phyloP scores from a whole-genome alignment of 2,888 invertebrate genomes.

The Drosophila suboccidentalis region DNA sequence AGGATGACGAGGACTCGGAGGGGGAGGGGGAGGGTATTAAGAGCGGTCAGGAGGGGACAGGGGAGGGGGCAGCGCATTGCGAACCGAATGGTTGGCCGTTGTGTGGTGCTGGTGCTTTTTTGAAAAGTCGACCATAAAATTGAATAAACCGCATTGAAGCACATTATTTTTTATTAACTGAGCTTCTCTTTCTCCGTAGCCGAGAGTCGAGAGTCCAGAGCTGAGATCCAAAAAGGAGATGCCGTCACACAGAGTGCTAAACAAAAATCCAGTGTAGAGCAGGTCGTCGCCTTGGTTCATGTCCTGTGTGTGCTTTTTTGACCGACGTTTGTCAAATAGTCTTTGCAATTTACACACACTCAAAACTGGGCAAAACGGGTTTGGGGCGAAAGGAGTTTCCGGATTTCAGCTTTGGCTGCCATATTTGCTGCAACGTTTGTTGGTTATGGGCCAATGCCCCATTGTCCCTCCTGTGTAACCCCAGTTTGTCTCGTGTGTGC shows the following conservation, averaged over 20 bases:
- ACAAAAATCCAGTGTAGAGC: constrained; percentile 66
- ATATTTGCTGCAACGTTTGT: constrained; percentile 76
- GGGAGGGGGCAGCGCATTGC: constrained; percentile 20
- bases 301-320: constrained; percentile 58
- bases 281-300: constrained; percentile 58
- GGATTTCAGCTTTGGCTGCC: constrained; percentile 49
- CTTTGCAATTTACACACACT: constrained; percentile 81
- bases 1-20: not conserved
- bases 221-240: constrained; percentile 25
- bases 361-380: constrained; percentile 39
- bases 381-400: constrained; percentile 44
- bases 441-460: constrained; percentile 73
- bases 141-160: constrained; percentile 81
- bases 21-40: not conserved
- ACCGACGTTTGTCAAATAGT: constrained; percentile 82
- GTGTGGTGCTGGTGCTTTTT: constrained; percentile 61
- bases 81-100: constrained; percentile 29
- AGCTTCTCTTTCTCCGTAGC: constrained; percentile 23
- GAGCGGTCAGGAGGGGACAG: not conserved
- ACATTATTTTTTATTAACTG: constrained; percentile 82
- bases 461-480: constrained; percentile 51
- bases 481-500: constrained; percentile 21
- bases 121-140: constrained; percentile 81
- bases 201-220: constrained; percentile 10
- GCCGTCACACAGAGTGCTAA: constrained; percentile 61